Base-by-base conservation (phyloP, 2,113 vertebrate species). In the Dendrocopos noguchii region DNA sequence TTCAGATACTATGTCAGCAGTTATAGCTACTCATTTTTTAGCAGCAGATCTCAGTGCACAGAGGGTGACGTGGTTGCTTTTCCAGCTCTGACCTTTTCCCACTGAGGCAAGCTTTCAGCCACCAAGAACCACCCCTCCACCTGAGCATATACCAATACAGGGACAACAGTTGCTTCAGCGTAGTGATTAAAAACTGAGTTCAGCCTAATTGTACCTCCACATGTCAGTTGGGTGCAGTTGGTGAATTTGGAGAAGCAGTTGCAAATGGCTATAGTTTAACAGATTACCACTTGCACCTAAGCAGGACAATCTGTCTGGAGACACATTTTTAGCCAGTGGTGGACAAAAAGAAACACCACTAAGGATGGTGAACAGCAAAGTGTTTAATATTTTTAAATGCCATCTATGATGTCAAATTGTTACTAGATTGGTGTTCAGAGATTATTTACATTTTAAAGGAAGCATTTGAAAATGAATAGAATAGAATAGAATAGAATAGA, bases 121-220 rank as follows among this genome's bases (percentile, higher is more conserved):
- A 53, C 34, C 33, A 42, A 55, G 75, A 82, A 2, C 24, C 50
- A 74, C 42, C 33, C 59, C 29, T 71, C 64, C 16, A 47, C 11
- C 13, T 0, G 0, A 42, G 29, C 3, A 2, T 1, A 0, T 53
- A 36, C 18, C 56, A 67, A 39, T 66, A 36, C 47, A 78, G 12
- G 65, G 47, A 67, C 70, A 89, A 60, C 47, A n/a, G 13, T 60
- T 61, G 44, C 22, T 55, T 29, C 77, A 78, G n/a, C 34, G 39
- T 50, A 21, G 68, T 50, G 44, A 88, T 75, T 80, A 65, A 78
- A 89, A 93, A 52, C 22, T 75, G 33, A 31, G 33, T 22, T 90
- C 67, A 86, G 24, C 47, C 82, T 83, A 42, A 75, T n/a, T 67
- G 55, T 42, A 25, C 39, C 61, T 84, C 66, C n/a, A 3, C n/a